Base-by-base conservation (phyloP, 1,140 invertebrate species). In the Oreohelix idahoensis region DNA sequence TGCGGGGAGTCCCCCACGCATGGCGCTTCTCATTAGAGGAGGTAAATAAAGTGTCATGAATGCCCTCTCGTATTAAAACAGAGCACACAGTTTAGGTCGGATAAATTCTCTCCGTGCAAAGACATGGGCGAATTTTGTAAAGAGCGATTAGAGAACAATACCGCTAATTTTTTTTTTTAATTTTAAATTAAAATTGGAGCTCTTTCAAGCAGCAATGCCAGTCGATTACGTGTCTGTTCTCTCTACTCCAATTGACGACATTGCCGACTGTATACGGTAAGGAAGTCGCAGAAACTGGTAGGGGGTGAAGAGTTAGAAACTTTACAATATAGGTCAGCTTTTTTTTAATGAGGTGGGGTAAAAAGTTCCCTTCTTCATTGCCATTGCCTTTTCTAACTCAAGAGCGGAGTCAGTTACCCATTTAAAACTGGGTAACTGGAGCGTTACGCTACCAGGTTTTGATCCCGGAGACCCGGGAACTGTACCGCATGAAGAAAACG, bases 11-110 rank as follows among this genome's bases (percentile, higher is more conserved):
- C 29, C 0, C n/a, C 29, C 63, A 23, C 0, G 63, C 63, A 32
- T 66, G 63, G n/a, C 63, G 63, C 29, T 66, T 66, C 63, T 66
- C 63, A 66, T 66, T 66, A 66, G 63, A 66, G n/a, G 63, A 66
- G 17, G 63, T 66, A 66, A 66, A 66, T 66, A 66, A 29, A 66
- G 63, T 66, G 63, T 66, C 63, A 66, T 32, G 29, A 29, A 13
- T 23, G 63, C 63, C 63, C 63, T 66, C 63, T 66, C 5, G 63
- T 35, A 32, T 66, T 32, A 66, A 29, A 66, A 66, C 63, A 66
- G n/a, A 32, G 29, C 63, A 66, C 29, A 32, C n/a, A 29, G 63
- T 66, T 66, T 32, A 66, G 63, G 63, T 66, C 63, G n/a, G 63
- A 66, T 32, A 66, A 66, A 66, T 66, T 66, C 10, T 66, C 63